phyloP scores from a whole-genome alignment of 2,797 vertebrate genomes.

The Acanthornis magna region DNA sequence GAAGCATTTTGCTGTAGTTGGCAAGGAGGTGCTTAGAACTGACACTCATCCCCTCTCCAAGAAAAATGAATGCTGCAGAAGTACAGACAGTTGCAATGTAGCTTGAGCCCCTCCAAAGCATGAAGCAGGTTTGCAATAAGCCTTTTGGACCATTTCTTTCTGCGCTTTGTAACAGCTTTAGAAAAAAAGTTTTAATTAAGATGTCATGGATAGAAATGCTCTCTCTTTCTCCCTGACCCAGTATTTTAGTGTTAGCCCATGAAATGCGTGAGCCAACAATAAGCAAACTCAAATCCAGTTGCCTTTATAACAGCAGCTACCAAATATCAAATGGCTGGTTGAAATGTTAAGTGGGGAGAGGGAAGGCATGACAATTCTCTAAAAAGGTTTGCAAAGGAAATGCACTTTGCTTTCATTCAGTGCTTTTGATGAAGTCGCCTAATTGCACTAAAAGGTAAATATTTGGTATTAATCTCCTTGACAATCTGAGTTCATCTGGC shows the following conservation, averaged over 20 bases:
- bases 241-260: background rate
- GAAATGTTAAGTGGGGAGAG: background rate
- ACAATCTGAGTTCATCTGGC: background rate
- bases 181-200: background rate
- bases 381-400: background rate
- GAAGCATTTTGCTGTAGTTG: background rate
- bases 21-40: background rate
- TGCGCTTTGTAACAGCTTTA: background rate
- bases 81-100: rapidly evolving
- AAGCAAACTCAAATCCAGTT: background rate
- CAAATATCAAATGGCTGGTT: background rate
- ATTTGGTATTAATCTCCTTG: constrained; percentile 12
- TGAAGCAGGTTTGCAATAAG: background rate
- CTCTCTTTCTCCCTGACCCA: background rate
- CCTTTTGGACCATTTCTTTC: background rate
- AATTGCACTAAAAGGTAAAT: constrained; percentile 30
- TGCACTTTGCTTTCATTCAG: background rate
- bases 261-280: background rate
- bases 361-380: background rate
- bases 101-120: background rate
- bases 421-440: background rate
- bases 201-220: background rate
- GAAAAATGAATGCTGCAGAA: background rate
- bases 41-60: background rate
- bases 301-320: background rate